Evolutionary conservation across 2,113 vertebrate species (phyloP).

Genomic region (Pyrgilauda ruficollis): DNA sequence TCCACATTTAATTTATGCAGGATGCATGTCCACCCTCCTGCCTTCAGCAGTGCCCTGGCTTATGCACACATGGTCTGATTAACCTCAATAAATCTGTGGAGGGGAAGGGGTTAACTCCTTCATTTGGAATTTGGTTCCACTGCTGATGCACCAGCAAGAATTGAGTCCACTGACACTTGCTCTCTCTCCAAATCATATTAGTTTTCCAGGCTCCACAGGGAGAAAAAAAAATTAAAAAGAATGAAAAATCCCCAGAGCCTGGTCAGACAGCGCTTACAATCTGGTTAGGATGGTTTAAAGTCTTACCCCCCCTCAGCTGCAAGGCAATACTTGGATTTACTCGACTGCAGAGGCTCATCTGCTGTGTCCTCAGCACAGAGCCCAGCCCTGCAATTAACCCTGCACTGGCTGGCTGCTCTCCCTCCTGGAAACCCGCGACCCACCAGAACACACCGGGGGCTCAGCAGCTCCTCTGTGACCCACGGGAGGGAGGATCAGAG

Average conservation of each 20-base stretch:
- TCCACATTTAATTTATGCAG: background rate
- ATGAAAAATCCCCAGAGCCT: background rate
- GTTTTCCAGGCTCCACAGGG: background rate
- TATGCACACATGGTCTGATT: background rate
- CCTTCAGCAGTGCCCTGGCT: background rate
- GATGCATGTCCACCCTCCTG: background rate
- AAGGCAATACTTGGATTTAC: background rate
- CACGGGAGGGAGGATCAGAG: background rate
- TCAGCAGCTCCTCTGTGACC: conserved; percentile 7
- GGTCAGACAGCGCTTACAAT: background rate
- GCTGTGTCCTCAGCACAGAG: background rate
- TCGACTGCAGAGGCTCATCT: background rate
- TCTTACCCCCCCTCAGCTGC: background rate
- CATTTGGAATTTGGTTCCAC: background rate
- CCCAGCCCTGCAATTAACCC: conserved; percentile 17
- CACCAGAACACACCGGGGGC: background rate
- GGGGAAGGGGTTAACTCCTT: conserved; percentile 38
- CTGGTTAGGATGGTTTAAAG: background rate
- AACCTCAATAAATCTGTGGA: background rate
- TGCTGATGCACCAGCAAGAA: conserved; percentile 1
- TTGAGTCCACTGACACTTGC: conserved; percentile 18
- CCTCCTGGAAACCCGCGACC: background rate
- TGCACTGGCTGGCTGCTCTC: background rate
- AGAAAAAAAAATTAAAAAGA: background rate
- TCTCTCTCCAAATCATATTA: conserved; percentile 44